A percentile compares a stretch with the other conserved stretches of the same genome.
Evolutionary conservation across 30 jellyfish, hydroid and myxozoan species (phyloP).

Genomic region (Cassiopea xamachana): DNA sequence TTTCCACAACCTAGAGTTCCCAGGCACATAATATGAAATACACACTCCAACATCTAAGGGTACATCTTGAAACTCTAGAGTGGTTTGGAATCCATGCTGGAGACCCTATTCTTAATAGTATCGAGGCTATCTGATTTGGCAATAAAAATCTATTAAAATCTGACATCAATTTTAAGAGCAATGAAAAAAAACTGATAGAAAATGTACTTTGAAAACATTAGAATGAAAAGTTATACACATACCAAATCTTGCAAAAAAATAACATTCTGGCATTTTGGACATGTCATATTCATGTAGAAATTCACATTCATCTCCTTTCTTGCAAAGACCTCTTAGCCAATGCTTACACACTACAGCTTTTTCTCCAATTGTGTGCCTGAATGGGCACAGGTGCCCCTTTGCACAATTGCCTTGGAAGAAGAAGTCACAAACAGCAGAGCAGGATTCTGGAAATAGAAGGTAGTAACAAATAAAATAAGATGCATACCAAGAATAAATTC

Average conservation of each 20-base stretch:
- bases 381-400: conserved; percentile 96
- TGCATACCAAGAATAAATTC: too few species aligned
- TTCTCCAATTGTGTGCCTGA: conserved; percentile 94
- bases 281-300: conserved; percentile 96
- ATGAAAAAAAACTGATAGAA: background rate
- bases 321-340: conserved; percentile 99
- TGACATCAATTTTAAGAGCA: background rate
- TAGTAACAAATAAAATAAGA: too few species aligned
- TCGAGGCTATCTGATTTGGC: too few species aligned
- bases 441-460: conserved; percentile 75
- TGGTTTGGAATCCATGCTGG: too few species aligned
- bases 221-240: background rate
- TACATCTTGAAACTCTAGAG: too few species aligned
- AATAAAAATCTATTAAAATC: too few species aligned
- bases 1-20: too few species aligned
- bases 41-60: too few species aligned
- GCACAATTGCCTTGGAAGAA: conserved; percentile 78
- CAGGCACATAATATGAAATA: too few species aligned
- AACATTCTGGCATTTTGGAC: conserved; percentile 99
- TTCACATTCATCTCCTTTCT: conserved; percentile 99
- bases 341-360: conserved; percentile 97
- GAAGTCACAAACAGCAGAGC: conserved; percentile 96
- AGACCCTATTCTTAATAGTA: too few species aligned
- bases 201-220: too few species aligned
- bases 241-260: conserved; percentile 94